Conservation (phyloP, 2,113 vertebrate species). For the Seriola quinqueradiata region DNA sequence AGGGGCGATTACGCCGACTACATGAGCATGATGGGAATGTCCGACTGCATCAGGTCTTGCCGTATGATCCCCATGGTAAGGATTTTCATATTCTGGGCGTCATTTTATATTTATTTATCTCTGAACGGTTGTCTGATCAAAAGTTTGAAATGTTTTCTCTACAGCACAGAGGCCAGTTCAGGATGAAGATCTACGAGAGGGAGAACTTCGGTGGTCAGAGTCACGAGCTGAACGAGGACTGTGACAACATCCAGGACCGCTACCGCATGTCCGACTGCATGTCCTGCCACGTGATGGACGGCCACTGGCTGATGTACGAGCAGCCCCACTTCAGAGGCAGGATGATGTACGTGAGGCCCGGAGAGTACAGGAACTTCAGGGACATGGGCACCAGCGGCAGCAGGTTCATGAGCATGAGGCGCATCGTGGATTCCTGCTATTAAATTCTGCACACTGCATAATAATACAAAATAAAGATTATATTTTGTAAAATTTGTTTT, state of each 20-base stretch:
- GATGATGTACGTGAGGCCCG: constrained; percentile 75
- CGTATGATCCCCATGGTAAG: constrained; percentile 76
- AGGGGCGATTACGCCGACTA: constrained; percentile 84
- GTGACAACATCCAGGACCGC: constrained; percentile 73
- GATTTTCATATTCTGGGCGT: too few relatives aligned
- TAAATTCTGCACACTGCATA: constrained; percentile 26
- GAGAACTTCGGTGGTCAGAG: constrained; percentile 77
- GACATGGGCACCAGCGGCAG: constrained; percentile 59
- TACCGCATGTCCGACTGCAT: constrained; percentile 77
- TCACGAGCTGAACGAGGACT: constrained; percentile 73
- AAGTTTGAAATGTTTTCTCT: neutral
- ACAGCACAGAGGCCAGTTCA: constrained; percentile 57
- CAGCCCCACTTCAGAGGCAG: constrained; percentile 80
- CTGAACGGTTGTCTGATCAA: neutral
- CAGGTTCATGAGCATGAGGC: constrained; percentile 71
- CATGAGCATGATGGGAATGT: constrained; percentile 77
- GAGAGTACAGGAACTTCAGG: constrained; percentile 75
- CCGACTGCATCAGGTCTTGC: constrained; percentile 75
- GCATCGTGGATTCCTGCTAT: constrained; percentile 64
- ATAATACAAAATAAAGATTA: constrained; percentile 11
- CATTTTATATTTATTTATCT: neutral
- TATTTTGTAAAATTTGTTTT: neutral
- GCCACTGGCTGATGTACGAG: constrained; percentile 87
- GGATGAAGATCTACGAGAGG: constrained; percentile 76
- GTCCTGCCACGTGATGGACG: constrained; percentile 85